Conservation (phyloP, 2,113 vertebrate species). For the Zonotrichia leucophrys region DNA sequence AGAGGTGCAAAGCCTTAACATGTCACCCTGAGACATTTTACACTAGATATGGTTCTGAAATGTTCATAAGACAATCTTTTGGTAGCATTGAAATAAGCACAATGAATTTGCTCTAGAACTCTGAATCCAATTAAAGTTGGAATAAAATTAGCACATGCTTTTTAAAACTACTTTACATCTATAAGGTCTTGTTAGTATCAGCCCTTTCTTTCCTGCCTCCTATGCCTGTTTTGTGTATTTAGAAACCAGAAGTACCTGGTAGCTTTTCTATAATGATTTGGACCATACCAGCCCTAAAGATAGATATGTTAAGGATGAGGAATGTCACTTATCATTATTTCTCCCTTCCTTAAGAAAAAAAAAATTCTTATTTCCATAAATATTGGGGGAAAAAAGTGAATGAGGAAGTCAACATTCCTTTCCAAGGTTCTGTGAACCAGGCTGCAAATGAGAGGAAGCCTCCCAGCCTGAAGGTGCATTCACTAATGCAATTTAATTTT, state of each 20-base stretch:
- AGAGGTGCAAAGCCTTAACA: not conserved
- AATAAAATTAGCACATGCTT: not conserved
- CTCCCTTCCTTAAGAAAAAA: not conserved
- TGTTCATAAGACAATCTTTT: not conserved
- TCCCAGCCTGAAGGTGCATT: not conserved
- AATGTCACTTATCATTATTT: not conserved
- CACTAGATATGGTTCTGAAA: not conserved
- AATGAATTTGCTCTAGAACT: not conserved
- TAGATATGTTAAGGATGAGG: not conserved
- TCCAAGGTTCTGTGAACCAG: not conserved
- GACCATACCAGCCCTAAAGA: not conserved
- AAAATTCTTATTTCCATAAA: not conserved
- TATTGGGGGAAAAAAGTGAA: accelerated
- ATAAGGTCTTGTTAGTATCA: not conserved
- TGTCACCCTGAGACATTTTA: not conserved
- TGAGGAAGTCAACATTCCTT: not conserved
- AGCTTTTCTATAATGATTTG: not conserved
- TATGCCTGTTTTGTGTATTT: not conserved
- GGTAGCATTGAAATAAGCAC: not conserved
- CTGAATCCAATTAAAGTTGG: not conserved
- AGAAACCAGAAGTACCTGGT: not conserved
- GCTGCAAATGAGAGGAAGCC: not conserved
- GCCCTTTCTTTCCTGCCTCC: not conserved
- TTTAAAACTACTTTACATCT: not conserved
- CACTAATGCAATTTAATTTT: not conserved